phyloP scores from a whole-genome alignment of 2,113 vertebrate species.

The Syrrhaptes paradoxus region DNA sequence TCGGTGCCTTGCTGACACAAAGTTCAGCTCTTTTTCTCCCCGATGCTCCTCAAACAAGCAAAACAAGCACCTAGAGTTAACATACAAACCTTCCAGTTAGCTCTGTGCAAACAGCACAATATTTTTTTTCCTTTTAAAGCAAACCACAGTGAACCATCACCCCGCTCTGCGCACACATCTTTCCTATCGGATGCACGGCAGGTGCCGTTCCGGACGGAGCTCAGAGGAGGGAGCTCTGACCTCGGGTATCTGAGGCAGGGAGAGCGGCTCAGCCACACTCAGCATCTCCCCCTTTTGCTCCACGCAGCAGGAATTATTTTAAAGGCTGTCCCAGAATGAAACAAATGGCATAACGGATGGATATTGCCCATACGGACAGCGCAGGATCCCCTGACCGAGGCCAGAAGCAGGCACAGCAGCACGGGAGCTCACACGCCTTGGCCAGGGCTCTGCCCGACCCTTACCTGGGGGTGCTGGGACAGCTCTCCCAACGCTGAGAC shows the following conservation, averaged over 20 bases:
- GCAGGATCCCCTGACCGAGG: background rate
- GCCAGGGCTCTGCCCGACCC: background rate
- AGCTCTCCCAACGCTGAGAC: background rate
- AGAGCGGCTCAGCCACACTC: rapidly evolving
- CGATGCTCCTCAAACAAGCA: background rate
- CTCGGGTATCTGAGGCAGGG: rapidly evolving
- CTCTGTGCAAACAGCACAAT: rapidly evolving
- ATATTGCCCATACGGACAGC: rapidly evolving
- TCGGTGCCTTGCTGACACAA: background rate
- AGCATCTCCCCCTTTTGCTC: rapidly evolving
- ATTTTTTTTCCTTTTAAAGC: background rate
- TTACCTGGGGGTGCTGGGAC: background rate
- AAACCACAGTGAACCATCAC: rapidly evolving
- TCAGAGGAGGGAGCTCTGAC: slow-evolving; percentile 31
- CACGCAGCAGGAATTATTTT: rapidly evolving
- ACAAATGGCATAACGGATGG: rapidly evolving
- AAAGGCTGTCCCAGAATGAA: background rate
- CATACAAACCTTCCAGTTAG: background rate
- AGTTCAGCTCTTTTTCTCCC: background rate
- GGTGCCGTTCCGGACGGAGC: background rate
- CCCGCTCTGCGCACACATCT: rapidly evolving
- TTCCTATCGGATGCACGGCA: background rate
- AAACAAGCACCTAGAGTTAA: background rate
- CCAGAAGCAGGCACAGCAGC: background rate
- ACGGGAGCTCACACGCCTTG: background rate